Conservation (phyloP, 2,888 invertebrate genomes). For the Synanthedon tipuliformis region DNA sequence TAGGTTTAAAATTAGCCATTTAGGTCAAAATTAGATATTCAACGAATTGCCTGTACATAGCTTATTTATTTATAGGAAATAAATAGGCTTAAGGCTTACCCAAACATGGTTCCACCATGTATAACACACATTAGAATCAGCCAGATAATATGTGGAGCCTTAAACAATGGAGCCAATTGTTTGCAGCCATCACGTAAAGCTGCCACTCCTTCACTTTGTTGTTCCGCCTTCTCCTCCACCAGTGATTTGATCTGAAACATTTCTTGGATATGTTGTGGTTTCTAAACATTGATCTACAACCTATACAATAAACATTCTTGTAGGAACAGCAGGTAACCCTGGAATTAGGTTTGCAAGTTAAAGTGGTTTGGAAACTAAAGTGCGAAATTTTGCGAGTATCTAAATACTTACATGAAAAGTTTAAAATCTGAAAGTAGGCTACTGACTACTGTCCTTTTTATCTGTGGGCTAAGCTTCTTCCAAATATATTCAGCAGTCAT, state of each 20-base stretch:
- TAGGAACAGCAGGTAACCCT: no score
- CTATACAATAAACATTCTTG: no score
- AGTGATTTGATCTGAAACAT: conserved; percentile 45
- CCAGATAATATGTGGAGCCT: conserved; percentile 70
- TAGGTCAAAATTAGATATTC: no score
- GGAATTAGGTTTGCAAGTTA: no score
- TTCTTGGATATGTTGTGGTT: conserved; percentile 1
- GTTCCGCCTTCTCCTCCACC: conserved; percentile 42
- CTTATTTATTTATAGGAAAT: background rate
- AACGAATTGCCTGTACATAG: background rate
- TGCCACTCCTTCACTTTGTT: conserved; percentile 46
- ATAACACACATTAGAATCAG: conserved; percentile 72
- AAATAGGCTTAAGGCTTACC: conserved; percentile 19
- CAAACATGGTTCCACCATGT: conserved; percentile 51
- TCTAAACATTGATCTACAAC: conserved; percentile 7
- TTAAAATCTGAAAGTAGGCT: no score
- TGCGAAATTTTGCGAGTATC: no score
- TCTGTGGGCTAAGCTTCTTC: no score
- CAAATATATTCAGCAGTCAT: no score
- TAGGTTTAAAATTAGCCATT: no score
- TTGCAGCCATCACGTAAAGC: conserved; percentile 69
- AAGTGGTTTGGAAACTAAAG: no score
- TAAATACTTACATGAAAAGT: no score
- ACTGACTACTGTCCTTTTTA: no score
- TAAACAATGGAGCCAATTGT: conserved; percentile 76